These are phyloP conservation scores for Notamacropus eugenii DNA, from an alignment of 2,797 vertebrate species.

Conservation along the genomic window DNA sequence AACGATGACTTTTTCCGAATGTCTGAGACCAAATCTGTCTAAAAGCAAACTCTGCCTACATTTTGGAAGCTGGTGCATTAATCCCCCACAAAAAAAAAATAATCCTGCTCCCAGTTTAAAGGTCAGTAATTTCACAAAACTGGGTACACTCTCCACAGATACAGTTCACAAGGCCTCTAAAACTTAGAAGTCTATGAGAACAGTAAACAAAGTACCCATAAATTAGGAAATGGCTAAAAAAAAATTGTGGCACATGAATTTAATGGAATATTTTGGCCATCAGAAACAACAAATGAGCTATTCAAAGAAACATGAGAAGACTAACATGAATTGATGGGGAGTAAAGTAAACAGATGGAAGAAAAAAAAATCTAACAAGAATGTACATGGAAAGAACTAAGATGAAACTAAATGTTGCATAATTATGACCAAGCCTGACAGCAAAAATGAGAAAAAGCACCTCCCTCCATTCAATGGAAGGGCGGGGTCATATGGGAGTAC, in stretches of 20 bases:
- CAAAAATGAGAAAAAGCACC: background rate
- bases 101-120: background rate
- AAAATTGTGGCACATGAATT: background rate
- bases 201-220: background rate
- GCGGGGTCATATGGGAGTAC: background rate
- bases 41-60: background rate
- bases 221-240: background rate
- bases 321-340: background rate
- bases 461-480: background rate
- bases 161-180: background rate
- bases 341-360: background rate
- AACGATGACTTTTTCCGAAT: background rate
- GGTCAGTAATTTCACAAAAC: background rate
- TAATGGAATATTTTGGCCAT: background rate
- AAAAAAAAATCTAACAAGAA: background rate
- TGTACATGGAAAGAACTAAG: background rate
- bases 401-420: background rate
- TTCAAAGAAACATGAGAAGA: background rate
- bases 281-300: background rate
- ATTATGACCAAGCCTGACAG: background rate
- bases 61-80: background rate
- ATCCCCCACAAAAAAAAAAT: background rate
- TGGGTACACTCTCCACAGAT: background rate
- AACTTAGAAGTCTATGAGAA: background rate
- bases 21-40: background rate